These are phyloP conservation scores for Listronotus oregonensis DNA, from an alignment of 1,140 invertebrate genomes.

Conservation along the genomic window DNA sequence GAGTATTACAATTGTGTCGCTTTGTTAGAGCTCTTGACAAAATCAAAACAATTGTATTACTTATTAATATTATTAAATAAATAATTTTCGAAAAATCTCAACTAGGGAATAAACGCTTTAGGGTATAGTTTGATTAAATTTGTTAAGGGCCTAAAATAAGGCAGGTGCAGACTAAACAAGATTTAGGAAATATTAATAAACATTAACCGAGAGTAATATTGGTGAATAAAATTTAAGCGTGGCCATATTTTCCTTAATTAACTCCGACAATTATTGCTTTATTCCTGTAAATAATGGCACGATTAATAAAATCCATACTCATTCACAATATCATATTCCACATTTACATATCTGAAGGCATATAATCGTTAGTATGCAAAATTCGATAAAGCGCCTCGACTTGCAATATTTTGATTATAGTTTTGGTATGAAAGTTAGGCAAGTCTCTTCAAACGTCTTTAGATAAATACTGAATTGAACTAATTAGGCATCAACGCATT, in stretches of 20 bases:
- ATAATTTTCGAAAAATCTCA: too few species aligned
- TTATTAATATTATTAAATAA: too few species aligned
- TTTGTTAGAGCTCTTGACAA: too few species aligned
- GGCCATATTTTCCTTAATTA: slow-evolving; percentile 26
- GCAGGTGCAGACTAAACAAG: not conserved
- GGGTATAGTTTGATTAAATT: too few species aligned
- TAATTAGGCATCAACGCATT: too few species aligned
- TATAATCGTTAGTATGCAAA: slow-evolving; percentile 32
- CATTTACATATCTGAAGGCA: slow-evolving; percentile 27
- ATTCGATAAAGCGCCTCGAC: slow-evolving; percentile 13
- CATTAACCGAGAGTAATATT: not conserved
- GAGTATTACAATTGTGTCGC: too few species aligned
- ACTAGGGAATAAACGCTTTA: too few species aligned
- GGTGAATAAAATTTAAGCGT: slow-evolving; percentile 23
- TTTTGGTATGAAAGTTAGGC: too few species aligned
- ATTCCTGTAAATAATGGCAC: slow-evolving; percentile 30
- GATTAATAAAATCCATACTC: slow-evolving; percentile 25
- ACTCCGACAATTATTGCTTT: slow-evolving; percentile 31
- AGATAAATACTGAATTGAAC: not conserved
- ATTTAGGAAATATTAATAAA: not conserved
- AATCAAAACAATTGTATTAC: too few species aligned
- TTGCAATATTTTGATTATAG: not conserved
- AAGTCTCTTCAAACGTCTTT: not conserved
- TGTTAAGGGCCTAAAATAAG: not conserved
- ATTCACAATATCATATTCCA: slow-evolving; percentile 32